A percentile compares a stretch with the other conserved stretches of the same genome.
Conservation (phyloP, 92 coral and sea anemone species). For the Parazoanthus darwini region DNA sequence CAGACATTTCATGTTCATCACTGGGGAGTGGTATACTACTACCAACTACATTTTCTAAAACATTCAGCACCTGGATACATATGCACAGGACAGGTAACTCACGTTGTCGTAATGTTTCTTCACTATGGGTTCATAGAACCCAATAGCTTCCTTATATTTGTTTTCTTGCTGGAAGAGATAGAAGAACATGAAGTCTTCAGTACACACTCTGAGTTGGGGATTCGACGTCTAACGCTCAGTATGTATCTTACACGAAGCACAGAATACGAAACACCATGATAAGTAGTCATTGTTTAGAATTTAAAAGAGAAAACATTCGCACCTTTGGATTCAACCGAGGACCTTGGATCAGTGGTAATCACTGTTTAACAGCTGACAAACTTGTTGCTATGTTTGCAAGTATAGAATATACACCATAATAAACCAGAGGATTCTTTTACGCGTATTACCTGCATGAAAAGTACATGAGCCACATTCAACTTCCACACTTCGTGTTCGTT, state of each 20-base stretch:
- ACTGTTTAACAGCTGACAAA: too few relatives aligned
- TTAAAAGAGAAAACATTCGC: too few relatives aligned
- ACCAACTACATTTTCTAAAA: too few relatives aligned
- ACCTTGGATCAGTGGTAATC: neutral
- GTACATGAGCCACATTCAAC: conserved; percentile 96
- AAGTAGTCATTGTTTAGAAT: neutral
- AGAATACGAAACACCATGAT: neutral
- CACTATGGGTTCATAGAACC: conserved; percentile 97
- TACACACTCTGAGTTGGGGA: neutral
- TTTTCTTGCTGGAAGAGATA: conserved; percentile 68
- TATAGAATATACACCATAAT: neutral
- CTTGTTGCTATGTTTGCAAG: too few relatives aligned
- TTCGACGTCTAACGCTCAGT: neutral
- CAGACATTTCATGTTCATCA: neutral
- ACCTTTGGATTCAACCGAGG: neutral
- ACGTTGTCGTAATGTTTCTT: conserved; percentile 99
- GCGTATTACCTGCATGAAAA: conserved; percentile 92
- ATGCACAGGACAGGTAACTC: conserved; percentile 34
- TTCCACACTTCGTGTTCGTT: conserved; percentile 98
- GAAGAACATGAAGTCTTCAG: neutral
- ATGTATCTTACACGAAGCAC: neutral
- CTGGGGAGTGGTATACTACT: neutral
- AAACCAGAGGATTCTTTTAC: neutral
- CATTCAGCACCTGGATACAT: neutral
- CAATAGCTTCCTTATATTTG: conserved; percentile 98